Evolutionary conservation across 2,888 invertebrate species (phyloP), one percentile per base, ranked within the genome.

Genomic region (Noctua fimbriata): DNA sequence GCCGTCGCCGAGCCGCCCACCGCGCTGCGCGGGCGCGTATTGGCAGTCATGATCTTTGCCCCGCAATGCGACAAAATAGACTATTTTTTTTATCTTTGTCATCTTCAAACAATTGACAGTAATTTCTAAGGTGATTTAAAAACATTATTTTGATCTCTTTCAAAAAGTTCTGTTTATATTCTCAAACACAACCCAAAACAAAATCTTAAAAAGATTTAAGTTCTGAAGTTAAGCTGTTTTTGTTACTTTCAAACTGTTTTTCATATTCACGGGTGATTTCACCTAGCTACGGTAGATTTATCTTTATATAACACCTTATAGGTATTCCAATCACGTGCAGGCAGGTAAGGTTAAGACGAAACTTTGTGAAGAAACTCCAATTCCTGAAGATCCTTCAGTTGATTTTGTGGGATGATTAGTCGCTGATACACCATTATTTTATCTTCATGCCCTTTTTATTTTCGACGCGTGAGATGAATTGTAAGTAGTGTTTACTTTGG

Each of bases 391-490:
- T 47, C 21, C 52, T 66, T 73, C 41, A 55, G 60, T 75, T 36
- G 47, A 69, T 49, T 82, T 60, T 52, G 52, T 41, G 47, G 3
- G 10, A 63, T 78, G 63, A 77, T 84, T 69, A 79, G 75, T 67
- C 12, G 63, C 76, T 75, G 78, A 81, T 87, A 78, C 76, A 76
- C 76, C 47, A 74, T 79, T 74, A 76, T 87, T 79, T 74, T 79
- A 65, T 73, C 58, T 47, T 79, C 52, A 66, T 32, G 65, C 65
- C 16, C 44, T 32, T 70, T 84, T 71, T 60, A 52, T 70, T 73
- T 67, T 24, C 49, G 12, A 18, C 1, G n/a, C 65, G 76, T 86
- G 73, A 76, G 58, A 16, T 41, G 73, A 73, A 73, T 81, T 55
- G 12, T 32, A 52, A 74, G 36, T 16, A 14, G 21, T 49, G 18